Evolutionary conservation across 2,888 invertebrate genomes (phyloP).

Genomic region (Oegoconia quadripuncta): DNA sequence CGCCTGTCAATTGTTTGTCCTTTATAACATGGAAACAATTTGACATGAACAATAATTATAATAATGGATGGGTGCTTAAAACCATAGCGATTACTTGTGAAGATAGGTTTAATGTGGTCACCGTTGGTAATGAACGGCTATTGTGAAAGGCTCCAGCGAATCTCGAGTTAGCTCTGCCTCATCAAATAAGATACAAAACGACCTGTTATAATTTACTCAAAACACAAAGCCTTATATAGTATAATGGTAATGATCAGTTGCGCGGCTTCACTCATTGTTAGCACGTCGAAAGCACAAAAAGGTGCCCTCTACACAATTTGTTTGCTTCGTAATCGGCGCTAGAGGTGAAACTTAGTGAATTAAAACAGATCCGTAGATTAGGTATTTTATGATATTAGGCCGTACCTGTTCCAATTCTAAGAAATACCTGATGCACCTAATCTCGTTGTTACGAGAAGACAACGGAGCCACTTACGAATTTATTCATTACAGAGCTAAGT

Average conservation of each 20-base stretch:
- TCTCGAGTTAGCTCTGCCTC: slow-evolving; percentile 47
- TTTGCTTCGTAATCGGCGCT: slow-evolving; percentile 66
- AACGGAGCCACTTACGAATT: too few species aligned
- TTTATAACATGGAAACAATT: slow-evolving; percentile 29
- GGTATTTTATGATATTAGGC: too few species aligned
- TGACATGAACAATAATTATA: slow-evolving; percentile 39
- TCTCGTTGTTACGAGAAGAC: too few species aligned
- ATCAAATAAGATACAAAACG: slow-evolving; percentile 65
- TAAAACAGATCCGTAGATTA: too few species aligned
- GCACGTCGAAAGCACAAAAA: slow-evolving; percentile 71
- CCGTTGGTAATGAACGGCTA: slow-evolving; percentile 68
- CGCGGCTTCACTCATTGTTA: slow-evolving; percentile 68
- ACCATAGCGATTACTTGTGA: slow-evolving; percentile 44
- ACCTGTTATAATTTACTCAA: slow-evolving; percentile 78
- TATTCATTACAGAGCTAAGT: too few species aligned
- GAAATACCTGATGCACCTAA: too few species aligned
- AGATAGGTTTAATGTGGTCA: slow-evolving; percentile 63
- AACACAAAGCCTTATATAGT: slow-evolving; percentile 76
- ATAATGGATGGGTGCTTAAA: slow-evolving; percentile 39
- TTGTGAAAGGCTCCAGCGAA: slow-evolving; percentile 46
- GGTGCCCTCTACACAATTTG: slow-evolving; percentile 67
- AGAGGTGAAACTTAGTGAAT: too few species aligned
- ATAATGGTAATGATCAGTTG: slow-evolving; percentile 78
- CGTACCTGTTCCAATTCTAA: too few species aligned
- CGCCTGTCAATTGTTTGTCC: slow-evolving; percentile 36